phyloP scores from a whole-genome alignment of 2,888 invertebrate species.

The Galerucella calmariensis region DNA sequence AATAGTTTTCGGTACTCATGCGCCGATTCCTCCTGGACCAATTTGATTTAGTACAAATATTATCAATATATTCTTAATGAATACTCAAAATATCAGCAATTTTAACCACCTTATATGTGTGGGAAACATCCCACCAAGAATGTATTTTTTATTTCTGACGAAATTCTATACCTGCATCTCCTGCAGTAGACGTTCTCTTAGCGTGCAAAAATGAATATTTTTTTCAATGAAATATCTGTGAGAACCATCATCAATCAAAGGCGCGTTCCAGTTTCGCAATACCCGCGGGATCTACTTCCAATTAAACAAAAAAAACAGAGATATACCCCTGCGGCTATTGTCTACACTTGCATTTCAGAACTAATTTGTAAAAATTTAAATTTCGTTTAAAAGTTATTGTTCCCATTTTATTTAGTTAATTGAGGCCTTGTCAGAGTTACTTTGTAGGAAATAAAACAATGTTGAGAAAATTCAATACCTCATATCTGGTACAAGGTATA shows the following conservation, averaged over 20 bases:
- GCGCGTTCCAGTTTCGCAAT: constrained; percentile 28
- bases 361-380: constrained; percentile 1
- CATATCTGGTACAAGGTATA: background rate
- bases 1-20: too few species aligned
- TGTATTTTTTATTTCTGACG: background rate
- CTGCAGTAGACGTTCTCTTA: background rate
- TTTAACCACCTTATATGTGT: constrained; percentile 2
- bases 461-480: background rate
- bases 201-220: background rate
- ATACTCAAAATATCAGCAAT: background rate
- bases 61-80: too few species aligned
- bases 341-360: background rate
- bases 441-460: constrained; percentile 5
- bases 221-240: constrained; percentile 30
- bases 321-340: background rate
- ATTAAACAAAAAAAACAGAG: background rate
- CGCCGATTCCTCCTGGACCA: too few species aligned
- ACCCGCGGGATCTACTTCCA: constrained; percentile 16
- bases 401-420: background rate
- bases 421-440: constrained; percentile 1
- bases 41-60: too few species aligned
- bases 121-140: background rate
- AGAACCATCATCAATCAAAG: constrained; percentile 29
- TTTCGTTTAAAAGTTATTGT: constrained; percentile 11
- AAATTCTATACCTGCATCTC: constrained; percentile 3